Conservation (phyloP, 35 echinoderm and acorn worm species). For the Anneissia japonica region DNA sequence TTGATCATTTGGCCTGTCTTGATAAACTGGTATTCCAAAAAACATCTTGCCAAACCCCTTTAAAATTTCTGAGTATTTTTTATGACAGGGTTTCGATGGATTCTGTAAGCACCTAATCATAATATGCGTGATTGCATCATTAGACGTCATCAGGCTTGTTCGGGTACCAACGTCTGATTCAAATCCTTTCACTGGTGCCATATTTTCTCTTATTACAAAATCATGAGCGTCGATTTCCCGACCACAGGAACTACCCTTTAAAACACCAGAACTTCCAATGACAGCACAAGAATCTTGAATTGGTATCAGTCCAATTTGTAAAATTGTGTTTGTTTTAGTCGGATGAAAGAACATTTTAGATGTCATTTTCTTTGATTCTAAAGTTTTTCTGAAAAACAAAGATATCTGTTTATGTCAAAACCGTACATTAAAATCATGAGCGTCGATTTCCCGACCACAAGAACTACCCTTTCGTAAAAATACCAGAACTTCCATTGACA, state of each 20-base stretch:
- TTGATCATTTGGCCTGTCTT: too few relatives aligned
- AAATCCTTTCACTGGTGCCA: constrained; percentile 3
- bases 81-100: too few relatives aligned
- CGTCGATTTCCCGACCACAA: constrained; percentile 20
- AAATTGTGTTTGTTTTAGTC: too few relatives aligned
- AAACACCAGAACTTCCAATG: constrained; percentile 27
- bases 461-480: constrained; percentile 9
- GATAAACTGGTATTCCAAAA: too few relatives aligned
- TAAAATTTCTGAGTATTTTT: too few relatives aligned
- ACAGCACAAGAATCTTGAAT: constrained; percentile 1
- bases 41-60: too few relatives aligned
- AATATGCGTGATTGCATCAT: not conserved
- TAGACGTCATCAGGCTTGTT: constrained; percentile 3
- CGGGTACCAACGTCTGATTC: constrained; percentile 1
- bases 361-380: too few relatives aligned
- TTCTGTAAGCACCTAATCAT: too few relatives aligned
- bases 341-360: too few relatives aligned
- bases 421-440: constrained; percentile 28
- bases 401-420: too few relatives aligned
- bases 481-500: constrained; percentile 24
- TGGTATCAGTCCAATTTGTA: not conserved
- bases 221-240: constrained; percentile 17
- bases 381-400: too few relatives aligned
- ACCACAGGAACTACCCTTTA: constrained; percentile 17
- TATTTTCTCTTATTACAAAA: constrained; percentile 24